Conservation (phyloP, 2,113 vertebrate genomes). For the Colius striatus region DNA sequence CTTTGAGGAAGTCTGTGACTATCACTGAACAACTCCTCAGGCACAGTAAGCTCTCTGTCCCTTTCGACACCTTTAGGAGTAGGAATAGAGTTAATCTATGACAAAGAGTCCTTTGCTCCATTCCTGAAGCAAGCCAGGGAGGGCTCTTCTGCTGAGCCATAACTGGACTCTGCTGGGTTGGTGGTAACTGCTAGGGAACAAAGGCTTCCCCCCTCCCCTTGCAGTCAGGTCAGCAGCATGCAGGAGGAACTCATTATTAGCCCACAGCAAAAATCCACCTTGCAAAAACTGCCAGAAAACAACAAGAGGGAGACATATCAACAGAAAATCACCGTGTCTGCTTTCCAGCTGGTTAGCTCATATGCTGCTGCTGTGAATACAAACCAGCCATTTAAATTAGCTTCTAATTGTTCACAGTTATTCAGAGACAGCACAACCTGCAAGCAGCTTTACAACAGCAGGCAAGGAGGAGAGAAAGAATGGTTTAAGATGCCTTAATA, state of each 20-base stretch:
- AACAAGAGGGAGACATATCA: constrained; percentile 14
- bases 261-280: not conserved
- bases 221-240: not conserved
- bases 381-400: constrained; percentile 61
- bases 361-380: constrained; percentile 46
- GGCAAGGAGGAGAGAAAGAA: not conserved
- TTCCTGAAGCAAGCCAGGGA: not conserved
- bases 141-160: not conserved
- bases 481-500: not conserved
- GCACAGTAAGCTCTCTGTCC: rapidly evolving
- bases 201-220: not conserved
- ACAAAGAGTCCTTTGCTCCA: not conserved
- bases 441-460: not conserved
- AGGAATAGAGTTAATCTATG: not conserved
- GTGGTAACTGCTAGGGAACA: not conserved
- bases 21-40: not conserved
- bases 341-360: constrained; percentile 59
- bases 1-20: not conserved
- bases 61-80: not conserved
- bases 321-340: constrained; percentile 28
- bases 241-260: not conserved
- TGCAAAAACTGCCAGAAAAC: constrained; percentile 19
- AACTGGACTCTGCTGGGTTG: not conserved
- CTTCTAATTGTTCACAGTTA: constrained; percentile 60
- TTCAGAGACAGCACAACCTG: constrained; percentile 49